Evolutionary conservation across 2,888 invertebrate genomes (phyloP), one percentile per base, ranked within the genome.

Genomic region (Creontiades dilutus): DNA sequence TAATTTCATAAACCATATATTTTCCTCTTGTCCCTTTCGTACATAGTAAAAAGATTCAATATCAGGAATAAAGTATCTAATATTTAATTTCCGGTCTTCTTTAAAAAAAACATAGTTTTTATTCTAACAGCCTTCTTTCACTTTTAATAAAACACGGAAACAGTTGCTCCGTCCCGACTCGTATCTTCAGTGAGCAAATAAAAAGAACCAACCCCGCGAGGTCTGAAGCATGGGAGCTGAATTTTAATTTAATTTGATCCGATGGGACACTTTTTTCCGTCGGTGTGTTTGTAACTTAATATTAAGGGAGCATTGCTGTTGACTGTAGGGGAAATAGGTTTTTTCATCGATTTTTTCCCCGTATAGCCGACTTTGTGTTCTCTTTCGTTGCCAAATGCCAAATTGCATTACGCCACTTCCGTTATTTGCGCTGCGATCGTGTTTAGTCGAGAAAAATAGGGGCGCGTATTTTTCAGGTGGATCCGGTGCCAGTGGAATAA

Each of bases 211-310:
- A 68, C 68, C 0, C 68, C 68, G 68, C 23, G 23, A 19, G 61
- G 61, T 14, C 7, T 23, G 9, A 52, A 23, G 23, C 23, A 23
- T 23, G 23, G 23, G 19, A 23, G 23, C 68, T 68, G 68, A 68
- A 68, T 68, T 68, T 68, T 68, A 68, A 68, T 68, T 68, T 68
- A 23, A 68, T 68, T 23, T 68, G 23, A 68, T 68, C 68, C 68
- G 68, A 68, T 68, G 68, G 23, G 23, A 12, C 68, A 68, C 23
- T 68, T 68, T n/a, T 68, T 68, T 68, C 68, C 23, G 3, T 27
- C 19, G 68, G 68, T 68, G 23, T 68, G 12, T 23, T 19, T 68
- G 27, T 68, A 68, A 68, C 68, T 68, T 27, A 68, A 68, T 68
- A 68, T 68, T 23, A 23, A 23, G 23, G 23, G 68, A n/a, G n/a